Evolutionary conservation across 1,140 invertebrate genomes (phyloP).

Genomic region (Heliconius eleuchia): DNA sequence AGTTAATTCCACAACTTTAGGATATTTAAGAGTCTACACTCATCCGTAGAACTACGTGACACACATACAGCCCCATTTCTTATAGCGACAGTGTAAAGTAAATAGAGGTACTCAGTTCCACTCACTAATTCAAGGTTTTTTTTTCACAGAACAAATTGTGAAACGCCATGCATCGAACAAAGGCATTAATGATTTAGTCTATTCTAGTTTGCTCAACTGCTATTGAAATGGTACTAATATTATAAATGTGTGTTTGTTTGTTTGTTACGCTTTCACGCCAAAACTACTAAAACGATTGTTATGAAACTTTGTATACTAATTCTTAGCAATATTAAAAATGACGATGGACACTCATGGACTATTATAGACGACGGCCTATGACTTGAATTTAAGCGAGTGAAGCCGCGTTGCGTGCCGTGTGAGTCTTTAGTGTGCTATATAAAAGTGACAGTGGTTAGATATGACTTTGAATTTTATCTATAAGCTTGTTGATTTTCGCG

Average conservation of each 20-base stretch:
- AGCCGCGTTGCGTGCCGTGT: no score
- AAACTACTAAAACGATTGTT: no score
- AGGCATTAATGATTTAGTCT: conserved; percentile 12
- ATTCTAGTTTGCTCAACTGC: conserved; percentile 8
- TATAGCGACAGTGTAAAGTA: neutral
- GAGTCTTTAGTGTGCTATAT: no score
- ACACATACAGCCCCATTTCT: neutral
- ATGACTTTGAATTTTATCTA: no score
- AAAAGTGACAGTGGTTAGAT: no score
- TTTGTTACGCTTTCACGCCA: no score
- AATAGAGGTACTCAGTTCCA: conserved; percentile 1
- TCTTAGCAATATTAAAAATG: no score
- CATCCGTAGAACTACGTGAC: neutral
- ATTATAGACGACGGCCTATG: neutral
- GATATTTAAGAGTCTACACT: neutral
- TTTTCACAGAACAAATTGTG: conserved; percentile 1
- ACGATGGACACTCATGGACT: neutral
- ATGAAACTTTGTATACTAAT: no score
- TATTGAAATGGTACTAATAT: neutral
- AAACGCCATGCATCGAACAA: conserved; percentile 2
- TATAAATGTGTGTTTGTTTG: neutral
- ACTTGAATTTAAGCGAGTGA: no score
- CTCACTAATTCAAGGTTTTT: conserved; percentile 9
- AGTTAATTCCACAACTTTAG: neutral
- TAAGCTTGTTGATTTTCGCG: no score